Conservation (phyloP, 2,888 invertebrate species). For the Aricia artaxerxes region DNA sequence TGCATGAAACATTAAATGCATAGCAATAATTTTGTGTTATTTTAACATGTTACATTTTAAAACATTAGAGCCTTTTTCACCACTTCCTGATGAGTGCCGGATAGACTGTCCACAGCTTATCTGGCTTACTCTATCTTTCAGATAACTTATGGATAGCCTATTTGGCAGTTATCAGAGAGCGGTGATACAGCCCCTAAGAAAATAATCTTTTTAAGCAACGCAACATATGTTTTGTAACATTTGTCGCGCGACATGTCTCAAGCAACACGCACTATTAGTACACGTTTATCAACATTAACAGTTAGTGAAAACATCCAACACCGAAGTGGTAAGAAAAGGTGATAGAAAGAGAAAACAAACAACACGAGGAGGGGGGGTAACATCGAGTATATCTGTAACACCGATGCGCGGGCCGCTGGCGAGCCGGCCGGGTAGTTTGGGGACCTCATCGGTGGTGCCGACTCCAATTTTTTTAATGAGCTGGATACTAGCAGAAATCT, state of each 20-base stretch:
- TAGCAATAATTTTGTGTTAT: too few relatives aligned
- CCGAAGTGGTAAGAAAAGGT: constrained; percentile 77
- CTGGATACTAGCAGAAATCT: too few relatives aligned
- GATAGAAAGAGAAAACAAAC: constrained; percentile 69
- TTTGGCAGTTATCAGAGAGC: too few relatives aligned
- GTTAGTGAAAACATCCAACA: constrained; percentile 81
- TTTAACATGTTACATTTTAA: too few relatives aligned
- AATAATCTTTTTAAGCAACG: neutral
- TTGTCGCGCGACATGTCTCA: constrained; percentile 26
- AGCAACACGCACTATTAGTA: constrained; percentile 36
- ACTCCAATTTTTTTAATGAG: too few relatives aligned
- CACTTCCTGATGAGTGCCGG: too few relatives aligned
- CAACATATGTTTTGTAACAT: neutral
- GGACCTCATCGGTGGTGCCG: constrained; percentile 42
- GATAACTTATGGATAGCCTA: neutral
- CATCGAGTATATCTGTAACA: constrained; percentile 73
- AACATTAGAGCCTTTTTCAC: too few relatives aligned
- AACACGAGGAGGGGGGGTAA: constrained; percentile 69
- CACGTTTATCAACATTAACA: constrained; percentile 76
- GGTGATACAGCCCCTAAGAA: too few relatives aligned
- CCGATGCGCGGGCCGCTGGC: constrained; percentile 72
- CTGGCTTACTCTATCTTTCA: too few relatives aligned
- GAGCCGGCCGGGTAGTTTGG: constrained; percentile 76
- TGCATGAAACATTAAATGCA: neutral
- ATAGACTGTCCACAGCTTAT: too few relatives aligned